Evolutionary conservation across 2,888 invertebrate species (phyloP).

Genomic region (Apodemia mormo): DNA sequence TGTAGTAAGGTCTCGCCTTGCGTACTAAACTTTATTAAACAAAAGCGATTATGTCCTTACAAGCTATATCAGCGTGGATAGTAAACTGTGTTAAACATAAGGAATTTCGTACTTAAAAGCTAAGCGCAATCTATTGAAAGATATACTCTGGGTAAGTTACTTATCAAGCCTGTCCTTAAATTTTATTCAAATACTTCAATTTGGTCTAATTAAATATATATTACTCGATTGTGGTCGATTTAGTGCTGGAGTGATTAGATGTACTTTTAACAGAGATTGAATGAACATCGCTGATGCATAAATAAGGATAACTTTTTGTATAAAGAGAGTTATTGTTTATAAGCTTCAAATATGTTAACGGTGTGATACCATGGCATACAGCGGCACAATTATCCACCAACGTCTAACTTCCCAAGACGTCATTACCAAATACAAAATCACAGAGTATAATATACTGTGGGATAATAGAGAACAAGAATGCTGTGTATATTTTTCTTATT

Average conservation of each 20-base stretch:
- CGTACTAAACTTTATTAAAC: too few species aligned
- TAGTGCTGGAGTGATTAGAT: neutral
- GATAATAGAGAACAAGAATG: too few species aligned
- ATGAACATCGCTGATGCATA: neutral
- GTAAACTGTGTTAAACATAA: neutral
- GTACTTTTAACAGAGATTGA: neutral
- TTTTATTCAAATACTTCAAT: conserved; percentile 16
- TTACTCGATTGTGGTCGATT: neutral
- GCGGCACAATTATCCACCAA: too few species aligned
- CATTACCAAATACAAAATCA: too few species aligned
- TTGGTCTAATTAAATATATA: conserved; percentile 2
- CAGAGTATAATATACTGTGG: too few species aligned
- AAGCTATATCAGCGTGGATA: neutral
- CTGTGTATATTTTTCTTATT: too few species aligned
- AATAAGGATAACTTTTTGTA: neutral
- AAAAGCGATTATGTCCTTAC: neutral
- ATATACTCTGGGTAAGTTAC: neutral
- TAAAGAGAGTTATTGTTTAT: neutral
- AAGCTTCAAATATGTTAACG: too few species aligned
- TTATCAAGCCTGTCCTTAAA: conserved; percentile 1
- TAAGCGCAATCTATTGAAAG: neutral
- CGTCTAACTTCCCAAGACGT: too few species aligned
- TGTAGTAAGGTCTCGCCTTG: too few species aligned
- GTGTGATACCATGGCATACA: too few species aligned
- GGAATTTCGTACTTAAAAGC: neutral